Evolutionary conservation across 2,888 invertebrate genomes (phyloP).

Genomic region (Orchesella flavescens): DNA sequence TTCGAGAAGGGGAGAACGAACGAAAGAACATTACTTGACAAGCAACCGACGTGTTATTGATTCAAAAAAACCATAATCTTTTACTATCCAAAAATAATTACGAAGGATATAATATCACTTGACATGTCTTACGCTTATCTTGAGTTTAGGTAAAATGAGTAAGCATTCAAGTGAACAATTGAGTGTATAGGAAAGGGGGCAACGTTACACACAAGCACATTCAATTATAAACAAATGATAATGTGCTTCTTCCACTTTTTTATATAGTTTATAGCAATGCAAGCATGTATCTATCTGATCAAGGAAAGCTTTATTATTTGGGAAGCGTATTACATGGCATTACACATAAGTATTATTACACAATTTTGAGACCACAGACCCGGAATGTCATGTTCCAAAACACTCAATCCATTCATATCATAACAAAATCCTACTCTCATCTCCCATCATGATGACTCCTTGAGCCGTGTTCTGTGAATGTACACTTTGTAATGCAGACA

Average conservation of each 20-base stretch:
- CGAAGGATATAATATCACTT: slow-evolving; percentile 60
- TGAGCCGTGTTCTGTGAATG: not conserved
- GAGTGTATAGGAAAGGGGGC: not conserved
- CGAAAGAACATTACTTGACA: slow-evolving; percentile 55
- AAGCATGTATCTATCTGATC: not conserved
- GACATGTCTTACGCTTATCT: slow-evolving; percentile 60
- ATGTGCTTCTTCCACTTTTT: no score
- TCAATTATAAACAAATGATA: not conserved
- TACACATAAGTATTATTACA: slow-evolving; percentile 47
- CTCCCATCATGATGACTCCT: not conserved
- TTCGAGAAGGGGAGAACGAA: slow-evolving; percentile 12
- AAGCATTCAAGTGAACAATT: slow-evolving; percentile 57
- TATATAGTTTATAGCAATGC: not conserved
- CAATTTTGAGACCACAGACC: slow-evolving; percentile 47
- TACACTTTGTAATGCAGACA: not conserved
- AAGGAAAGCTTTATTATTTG: not conserved
- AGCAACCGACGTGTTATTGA: slow-evolving; percentile 62
- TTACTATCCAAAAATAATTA: slow-evolving; percentile 47
- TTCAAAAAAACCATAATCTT: slow-evolving; percentile 32
- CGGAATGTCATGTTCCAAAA: slow-evolving; percentile 54
- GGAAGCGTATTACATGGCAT: slow-evolving; percentile 45
- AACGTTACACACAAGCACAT: not conserved
- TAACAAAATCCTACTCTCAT: slow-evolving; percentile 28
- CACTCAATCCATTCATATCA: slow-evolving; percentile 50
- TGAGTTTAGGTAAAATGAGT: slow-evolving; percentile 49